Evolutionary conservation across 2,113 vertebrate species (phyloP).

Genomic region (Serilophus lunatus): DNA sequence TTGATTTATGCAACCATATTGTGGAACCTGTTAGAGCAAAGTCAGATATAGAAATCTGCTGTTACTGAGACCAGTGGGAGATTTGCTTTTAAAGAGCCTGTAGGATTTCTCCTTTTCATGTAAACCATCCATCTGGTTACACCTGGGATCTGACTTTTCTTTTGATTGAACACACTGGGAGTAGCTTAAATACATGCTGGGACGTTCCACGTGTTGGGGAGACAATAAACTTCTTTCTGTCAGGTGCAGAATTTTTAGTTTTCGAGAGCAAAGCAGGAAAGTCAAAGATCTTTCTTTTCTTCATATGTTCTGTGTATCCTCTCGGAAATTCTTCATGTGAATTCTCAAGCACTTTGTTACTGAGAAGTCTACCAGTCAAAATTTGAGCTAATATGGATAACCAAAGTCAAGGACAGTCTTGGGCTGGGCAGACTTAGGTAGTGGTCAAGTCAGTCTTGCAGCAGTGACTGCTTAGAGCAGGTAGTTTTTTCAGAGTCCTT

Average conservation of each 20-base stretch:
- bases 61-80: not conserved
- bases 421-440: not conserved
- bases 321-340: not conserved
- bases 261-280: not conserved
- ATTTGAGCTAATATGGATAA: not conserved
- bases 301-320: not conserved
- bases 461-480: not conserved
- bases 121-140: not conserved
- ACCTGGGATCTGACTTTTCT: not conserved
- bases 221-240: not conserved
- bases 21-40: conserved; percentile 14
- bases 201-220: not conserved
- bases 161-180: not conserved
- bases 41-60: conserved; percentile 33
- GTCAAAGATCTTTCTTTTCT: not conserved
- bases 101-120: not conserved
- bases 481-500: not conserved
- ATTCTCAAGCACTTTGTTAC: not conserved
- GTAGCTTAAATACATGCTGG: not conserved
- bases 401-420: not conserved
- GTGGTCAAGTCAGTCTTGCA: not conserved
- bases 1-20: conserved; percentile 55
- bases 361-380: not conserved
- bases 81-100: not conserved
- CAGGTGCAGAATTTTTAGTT: not conserved